Evolutionary conservation across 53 echinoderm and acorn worm genomes (phyloP).

Genomic region (Henricia sp.): DNA sequence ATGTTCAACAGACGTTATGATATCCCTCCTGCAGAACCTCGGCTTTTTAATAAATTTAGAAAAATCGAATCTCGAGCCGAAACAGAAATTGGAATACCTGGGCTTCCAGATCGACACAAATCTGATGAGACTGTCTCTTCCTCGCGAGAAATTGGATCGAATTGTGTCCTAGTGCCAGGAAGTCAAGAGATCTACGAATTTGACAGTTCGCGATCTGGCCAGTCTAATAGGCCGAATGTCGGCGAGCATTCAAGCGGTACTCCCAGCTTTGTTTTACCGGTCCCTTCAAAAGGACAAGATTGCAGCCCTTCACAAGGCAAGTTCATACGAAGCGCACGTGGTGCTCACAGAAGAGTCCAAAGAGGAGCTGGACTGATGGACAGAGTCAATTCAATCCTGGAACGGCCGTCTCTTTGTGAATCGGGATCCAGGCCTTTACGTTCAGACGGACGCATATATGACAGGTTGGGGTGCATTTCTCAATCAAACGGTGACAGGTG

Average conservation of each 20-base stretch:
- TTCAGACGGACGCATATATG: slow-evolving; percentile 5
- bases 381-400: background rate
- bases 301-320: background rate
- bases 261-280: background rate
- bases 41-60: too few species aligned
- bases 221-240: background rate
- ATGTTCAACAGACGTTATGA: too few species aligned
- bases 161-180: background rate
- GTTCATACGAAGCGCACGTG: background rate
- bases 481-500: background rate
- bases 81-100: background rate
- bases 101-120: background rate
- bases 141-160: background rate
- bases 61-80: too few species aligned
- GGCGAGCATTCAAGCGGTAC: background rate
- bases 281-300: background rate
- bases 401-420: background rate
- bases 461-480: background rate
- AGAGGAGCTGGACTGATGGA: background rate
- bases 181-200: background rate
- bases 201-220: background rate
- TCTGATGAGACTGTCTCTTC: background rate
- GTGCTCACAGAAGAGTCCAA: background rate
- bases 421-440: background rate
- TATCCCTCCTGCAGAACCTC: too few species aligned